A percentile compares a stretch with the other conserved stretches of the same genome.
These are phyloP conservation scores for Rafetus swinhoei DNA, from an alignment of 2,113 vertebrate genomes.

Conservation along the genomic window DNA sequence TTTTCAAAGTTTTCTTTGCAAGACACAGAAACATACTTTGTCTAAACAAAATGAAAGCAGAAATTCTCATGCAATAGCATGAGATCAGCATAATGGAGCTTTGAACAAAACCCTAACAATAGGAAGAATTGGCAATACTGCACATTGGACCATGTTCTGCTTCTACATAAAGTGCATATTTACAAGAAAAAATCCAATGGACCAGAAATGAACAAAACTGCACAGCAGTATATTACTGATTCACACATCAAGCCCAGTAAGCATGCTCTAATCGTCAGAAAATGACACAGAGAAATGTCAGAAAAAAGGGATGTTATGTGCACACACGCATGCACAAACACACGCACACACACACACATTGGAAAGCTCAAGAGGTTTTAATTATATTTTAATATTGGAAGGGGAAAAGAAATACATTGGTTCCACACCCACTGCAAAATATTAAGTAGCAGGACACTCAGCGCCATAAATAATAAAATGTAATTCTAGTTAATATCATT, in stretches of 20 bases:
- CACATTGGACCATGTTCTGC: background rate
- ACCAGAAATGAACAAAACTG: background rate
- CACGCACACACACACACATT: too few relatives aligned
- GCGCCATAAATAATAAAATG: constrained; percentile 14
- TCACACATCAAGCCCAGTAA: background rate
- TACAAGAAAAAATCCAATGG: background rate
- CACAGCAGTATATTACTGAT: background rate
- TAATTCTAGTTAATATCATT: constrained; percentile 49
- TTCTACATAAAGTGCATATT: background rate
- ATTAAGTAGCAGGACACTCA: constrained; percentile 15
- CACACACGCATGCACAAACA: too few relatives aligned
- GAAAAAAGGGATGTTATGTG: background rate
- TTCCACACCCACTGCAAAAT: background rate
- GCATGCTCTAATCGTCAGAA: background rate
- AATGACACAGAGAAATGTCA: background rate
- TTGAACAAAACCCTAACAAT: background rate
- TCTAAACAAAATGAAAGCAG: background rate
- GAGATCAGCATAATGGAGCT: background rate
- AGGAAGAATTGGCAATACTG: background rate
- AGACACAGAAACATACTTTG: background rate
- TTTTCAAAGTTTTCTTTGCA: background rate
- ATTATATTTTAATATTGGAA: constrained; percentile 4
- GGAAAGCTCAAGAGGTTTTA: background rate
- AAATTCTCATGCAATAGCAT: background rate
- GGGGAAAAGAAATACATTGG: constrained; percentile 2